Base-by-base conservation (phyloP, 2,888 invertebrate genomes). In the Zelleria hepariella region DNA sequence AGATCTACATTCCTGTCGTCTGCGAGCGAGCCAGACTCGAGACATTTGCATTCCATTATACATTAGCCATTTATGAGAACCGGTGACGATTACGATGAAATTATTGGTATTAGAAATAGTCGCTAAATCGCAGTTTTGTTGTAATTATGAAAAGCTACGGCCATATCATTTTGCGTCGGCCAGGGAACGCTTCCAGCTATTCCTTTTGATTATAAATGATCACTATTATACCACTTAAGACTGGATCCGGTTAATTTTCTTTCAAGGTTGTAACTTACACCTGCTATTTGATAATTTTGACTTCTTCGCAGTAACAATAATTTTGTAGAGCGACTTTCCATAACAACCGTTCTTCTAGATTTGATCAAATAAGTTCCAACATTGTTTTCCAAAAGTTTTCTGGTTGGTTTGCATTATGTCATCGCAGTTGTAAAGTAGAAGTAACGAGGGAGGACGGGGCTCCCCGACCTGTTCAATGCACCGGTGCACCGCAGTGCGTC, bases 31-130 rank as follows among this genome's bases (percentile, higher is more conserved):
- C 75, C 68, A 75, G 71, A 72, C 73, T 72, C 66, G 72, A 77
- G 78, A 57, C 75, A 82, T 82, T 82, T 80, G 77, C 82, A 81
- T 80, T 71, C 65, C 71, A 82, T 80, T 81, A 81, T 74, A 73
- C 72, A 73, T 72, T 72, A 71, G 68, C 66, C 72, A 73, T 75
- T 73, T 76, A 55, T 49, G 53, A 15, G 27, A 58, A 47, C 55
- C 60, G 57, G 52, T 27, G 58, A 57, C 58, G 42, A 80, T 78
- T 78, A 78, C 69, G 72, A 67, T 66, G 80, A 57, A 80, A 79
- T 78, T 78, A 81, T 77, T 78, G 71, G 76, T 75, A 79, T 78
- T 79, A 77, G 73, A 75, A 76, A 75, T 75, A 73, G 71, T 73
- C 70, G 67, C 73, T 76, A 75, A 78, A 74, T 68, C 77, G 72